Evolutionary conservation across 1,140 invertebrate genomes (phyloP).

Genomic region (Ylistrum balloti): DNA sequence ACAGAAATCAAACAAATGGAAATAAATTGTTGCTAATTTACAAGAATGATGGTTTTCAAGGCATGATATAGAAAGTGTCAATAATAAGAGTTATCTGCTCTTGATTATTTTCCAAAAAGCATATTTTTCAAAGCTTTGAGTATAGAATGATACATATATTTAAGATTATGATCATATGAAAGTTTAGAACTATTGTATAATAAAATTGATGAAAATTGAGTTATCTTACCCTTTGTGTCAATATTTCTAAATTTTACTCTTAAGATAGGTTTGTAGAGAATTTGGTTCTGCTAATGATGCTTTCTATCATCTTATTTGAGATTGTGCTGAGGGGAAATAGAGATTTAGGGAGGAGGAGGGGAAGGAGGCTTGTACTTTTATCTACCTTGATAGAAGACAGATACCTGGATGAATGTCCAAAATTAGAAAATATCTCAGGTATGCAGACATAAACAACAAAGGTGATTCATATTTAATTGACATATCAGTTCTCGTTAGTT

Average conservation of each 20-base stretch:
- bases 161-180: too few relatives aligned
- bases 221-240: too few relatives aligned
- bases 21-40: slow-evolving; percentile 40
- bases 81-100: not conserved
- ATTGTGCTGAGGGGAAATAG: too few relatives aligned
- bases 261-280: too few relatives aligned
- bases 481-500: slow-evolving; percentile 38
- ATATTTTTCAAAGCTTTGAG: not conserved
- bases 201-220: too few relatives aligned
- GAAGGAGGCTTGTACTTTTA: not conserved
- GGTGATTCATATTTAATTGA: slow-evolving; percentile 28
- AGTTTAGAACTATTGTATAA: too few relatives aligned
- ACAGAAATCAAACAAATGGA: slow-evolving; percentile 26
- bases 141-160: too few relatives aligned
- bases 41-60: not conserved
- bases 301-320: too few relatives aligned
- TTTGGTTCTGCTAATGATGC: too few relatives aligned
- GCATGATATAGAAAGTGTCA: not conserved
- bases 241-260: too few relatives aligned
- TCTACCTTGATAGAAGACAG: slow-evolving; percentile 34
- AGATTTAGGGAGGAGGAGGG: not conserved
- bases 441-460: slow-evolving; percentile 28
- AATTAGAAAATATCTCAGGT: slow-evolving; percentile 20
- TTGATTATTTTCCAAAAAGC: not conserved
- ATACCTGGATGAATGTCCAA: slow-evolving; percentile 1